These are phyloP conservation scores for Trachurus trachurus DNA, from an alignment of 2,797 vertebrate species.

Conservation along the genomic window DNA sequence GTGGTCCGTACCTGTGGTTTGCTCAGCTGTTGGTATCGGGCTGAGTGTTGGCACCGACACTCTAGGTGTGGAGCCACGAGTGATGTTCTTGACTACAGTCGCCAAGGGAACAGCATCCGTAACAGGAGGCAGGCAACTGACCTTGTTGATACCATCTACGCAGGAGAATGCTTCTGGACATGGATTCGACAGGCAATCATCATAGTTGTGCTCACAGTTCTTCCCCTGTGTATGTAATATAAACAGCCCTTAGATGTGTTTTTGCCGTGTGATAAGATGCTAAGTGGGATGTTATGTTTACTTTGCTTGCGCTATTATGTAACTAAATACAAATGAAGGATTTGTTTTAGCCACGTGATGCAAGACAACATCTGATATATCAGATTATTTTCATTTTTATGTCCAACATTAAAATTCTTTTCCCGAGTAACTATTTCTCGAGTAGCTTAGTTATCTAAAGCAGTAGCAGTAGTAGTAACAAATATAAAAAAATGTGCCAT, in stretches of 20 bases:
- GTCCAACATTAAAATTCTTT: background rate
- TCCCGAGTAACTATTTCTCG: background rate
- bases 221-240: conserved; percentile 81
- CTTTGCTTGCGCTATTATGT: conserved; percentile 23
- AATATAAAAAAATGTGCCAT: background rate
- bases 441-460: background rate
- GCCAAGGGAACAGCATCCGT: conserved; percentile 71
- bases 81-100: conserved; percentile 72
- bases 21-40: conserved; percentile 42
- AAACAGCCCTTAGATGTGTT: conserved; percentile 61
- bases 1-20: conserved; percentile 75
- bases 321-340: conserved; percentile 24
- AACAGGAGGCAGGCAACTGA: conserved; percentile 85
- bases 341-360: background rate
- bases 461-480: background rate
- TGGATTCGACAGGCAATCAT: conserved; percentile 88
- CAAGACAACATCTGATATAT: background rate
- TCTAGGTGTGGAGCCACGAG: conserved; percentile 60
- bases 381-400: background rate
- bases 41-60: conserved; percentile 44
- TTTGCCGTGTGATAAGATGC: conserved; percentile 16
- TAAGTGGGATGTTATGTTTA: conserved; percentile 38
- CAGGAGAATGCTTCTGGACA: conserved; percentile 89
- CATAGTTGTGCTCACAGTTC: conserved; percentile 90
- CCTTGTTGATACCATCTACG: conserved; percentile 88